Evolutionary conservation across 1,140 invertebrate species (phyloP).

Genomic region (Panonychus citri): DNA sequence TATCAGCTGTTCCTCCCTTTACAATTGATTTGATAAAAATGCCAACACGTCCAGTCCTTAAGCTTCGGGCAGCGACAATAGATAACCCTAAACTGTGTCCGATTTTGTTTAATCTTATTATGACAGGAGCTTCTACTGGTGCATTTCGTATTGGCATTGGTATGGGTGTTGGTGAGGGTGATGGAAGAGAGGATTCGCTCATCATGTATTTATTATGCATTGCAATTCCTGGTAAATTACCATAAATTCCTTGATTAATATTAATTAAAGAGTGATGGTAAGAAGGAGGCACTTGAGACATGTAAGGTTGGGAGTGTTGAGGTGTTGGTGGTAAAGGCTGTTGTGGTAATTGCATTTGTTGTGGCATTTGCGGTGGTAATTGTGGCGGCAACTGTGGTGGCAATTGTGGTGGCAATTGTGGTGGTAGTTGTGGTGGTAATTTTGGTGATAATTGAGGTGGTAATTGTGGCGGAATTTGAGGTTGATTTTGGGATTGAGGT

Average conservation of each 20-base stretch:
- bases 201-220: neutral
- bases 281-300: neutral
- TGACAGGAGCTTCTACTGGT: slow-evolving; percentile 38
- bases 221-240: neutral
- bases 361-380: neutral
- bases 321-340: neutral
- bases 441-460: neutral
- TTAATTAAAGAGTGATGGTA: neutral
- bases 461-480: neutral
- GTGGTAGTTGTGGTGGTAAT: neutral
- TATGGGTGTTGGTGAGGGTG: neutral
- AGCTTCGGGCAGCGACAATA: slow-evolving; percentile 78
- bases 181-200: neutral
- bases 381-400: too few species aligned
- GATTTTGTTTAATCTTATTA: slow-evolving; percentile 72
- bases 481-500: too few species aligned
- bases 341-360: neutral
- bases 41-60: slow-evolving; percentile 65
- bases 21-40: slow-evolving; percentile 97
- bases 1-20: slow-evolving; percentile 75
- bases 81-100: slow-evolving; percentile 76
- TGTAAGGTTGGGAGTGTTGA: neutral
- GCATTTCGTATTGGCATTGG: slow-evolving; percentile 18
- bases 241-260: neutral
- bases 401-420: too few species aligned